Percentiles rank a stretch among this genome's conserved stretches.
phyloP scores from a whole-genome alignment of 2,888 invertebrate genomes.

The Crossocerus cetratus region DNA sequence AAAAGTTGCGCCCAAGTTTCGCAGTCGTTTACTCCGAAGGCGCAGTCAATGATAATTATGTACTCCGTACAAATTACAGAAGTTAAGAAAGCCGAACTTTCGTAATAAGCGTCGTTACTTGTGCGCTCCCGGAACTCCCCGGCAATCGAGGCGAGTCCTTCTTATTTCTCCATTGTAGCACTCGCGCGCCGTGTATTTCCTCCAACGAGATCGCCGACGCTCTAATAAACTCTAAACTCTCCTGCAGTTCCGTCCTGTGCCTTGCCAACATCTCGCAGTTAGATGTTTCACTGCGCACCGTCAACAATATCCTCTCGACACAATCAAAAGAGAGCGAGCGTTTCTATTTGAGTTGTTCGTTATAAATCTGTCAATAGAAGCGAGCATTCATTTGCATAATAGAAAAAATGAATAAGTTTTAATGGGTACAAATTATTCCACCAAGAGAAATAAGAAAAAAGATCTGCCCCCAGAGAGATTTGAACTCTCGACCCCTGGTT shows the following conservation, averaged over 20 bases:
- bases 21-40: slow-evolving; percentile 1
- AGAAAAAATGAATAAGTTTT: background rate
- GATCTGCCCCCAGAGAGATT: slow-evolving; percentile 82
- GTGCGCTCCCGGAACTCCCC: background rate
- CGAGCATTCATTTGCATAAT: background rate
- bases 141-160: slow-evolving; percentile 6
- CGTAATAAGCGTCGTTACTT: slow-evolving; percentile 3
- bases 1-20: background rate
- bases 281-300: too few relatives aligned
- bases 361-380: too few relatives aligned
- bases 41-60: slow-evolving; percentile 1
- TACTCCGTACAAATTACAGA: slow-evolving; percentile 3
- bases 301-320: too few relatives aligned
- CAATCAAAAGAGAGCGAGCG: too few relatives aligned
- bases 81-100: slow-evolving; percentile 6
- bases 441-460: slow-evolving; percentile 40
- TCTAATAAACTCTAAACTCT: background rate
- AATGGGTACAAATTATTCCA: background rate
- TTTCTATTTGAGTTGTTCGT: too few relatives aligned
- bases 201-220: too few relatives aligned
- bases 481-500: slow-evolving; percentile 83
- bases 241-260: background rate
- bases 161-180: slow-evolving; percentile 6
- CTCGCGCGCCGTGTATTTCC: slow-evolving; percentile 17
- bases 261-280: background rate